These are phyloP conservation scores for Drosophila lacteicornis DNA, from an alignment of 1,140 invertebrate species.

Conservation along the genomic window DNA sequence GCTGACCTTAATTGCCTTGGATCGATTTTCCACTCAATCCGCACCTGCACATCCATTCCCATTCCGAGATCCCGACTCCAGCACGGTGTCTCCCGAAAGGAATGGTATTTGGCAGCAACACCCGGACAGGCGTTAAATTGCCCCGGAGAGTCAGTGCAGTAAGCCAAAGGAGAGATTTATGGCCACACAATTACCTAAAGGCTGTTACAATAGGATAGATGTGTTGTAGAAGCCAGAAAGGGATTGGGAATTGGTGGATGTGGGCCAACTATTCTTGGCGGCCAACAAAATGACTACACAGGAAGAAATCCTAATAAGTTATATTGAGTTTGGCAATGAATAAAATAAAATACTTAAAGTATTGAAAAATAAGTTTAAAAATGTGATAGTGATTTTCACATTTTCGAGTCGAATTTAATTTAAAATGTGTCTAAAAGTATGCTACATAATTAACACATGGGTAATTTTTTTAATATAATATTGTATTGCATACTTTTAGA, in stretches of 20 bases:
- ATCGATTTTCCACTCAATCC: slow-evolving; percentile 66
- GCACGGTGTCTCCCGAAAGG: slow-evolving; percentile 50
- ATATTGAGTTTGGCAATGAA: background rate
- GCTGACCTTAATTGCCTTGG: slow-evolving; percentile 71
- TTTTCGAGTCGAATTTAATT: background rate
- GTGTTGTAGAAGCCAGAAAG: background rate
- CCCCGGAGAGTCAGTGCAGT: slow-evolving; percentile 39
- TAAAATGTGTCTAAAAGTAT: background rate
- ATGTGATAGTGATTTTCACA: too few relatives aligned
- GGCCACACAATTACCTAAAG: slow-evolving; percentile 64
- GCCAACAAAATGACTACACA: slow-evolving; percentile 2
- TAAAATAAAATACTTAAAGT: background rate
- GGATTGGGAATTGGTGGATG: background rate
- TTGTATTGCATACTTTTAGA: background rate
- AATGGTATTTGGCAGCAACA: slow-evolving; percentile 36
- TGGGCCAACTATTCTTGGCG: slow-evolving; percentile 31
- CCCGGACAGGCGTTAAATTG: slow-evolving; percentile 61
- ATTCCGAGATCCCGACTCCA: slow-evolving; percentile 20
- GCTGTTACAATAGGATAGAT: slow-evolving; percentile 32
- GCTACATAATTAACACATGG: too few relatives aligned
- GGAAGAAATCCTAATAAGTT: background rate
- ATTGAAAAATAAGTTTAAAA: too few relatives aligned
- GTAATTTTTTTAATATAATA: too few relatives aligned
- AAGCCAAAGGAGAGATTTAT: slow-evolving; percentile 74
- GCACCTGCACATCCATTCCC: slow-evolving; percentile 37